Base-by-base conservation (phyloP, 2,888 invertebrate species). In the Neoscelio sp. region DNA sequence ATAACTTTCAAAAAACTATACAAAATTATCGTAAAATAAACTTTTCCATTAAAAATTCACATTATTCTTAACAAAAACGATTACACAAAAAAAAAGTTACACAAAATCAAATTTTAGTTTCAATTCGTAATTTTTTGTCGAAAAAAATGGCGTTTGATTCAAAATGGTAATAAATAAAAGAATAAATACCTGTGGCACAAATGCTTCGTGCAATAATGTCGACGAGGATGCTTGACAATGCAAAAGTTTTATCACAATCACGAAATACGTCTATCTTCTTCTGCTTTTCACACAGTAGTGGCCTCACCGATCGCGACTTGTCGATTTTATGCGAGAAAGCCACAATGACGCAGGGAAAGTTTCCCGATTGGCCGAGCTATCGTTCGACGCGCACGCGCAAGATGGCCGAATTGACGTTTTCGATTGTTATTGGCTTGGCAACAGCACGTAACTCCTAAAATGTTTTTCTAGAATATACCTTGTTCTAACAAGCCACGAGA, bases 151-250 rank as follows among this genome's bases (percentile, higher is more conserved):
- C n/a, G n/a, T n/a, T n/a, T n/a, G n/a, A n/a, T n/a, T n/a, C n/a
- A n/a, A n/a, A n/a, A n/a, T n/a, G n/a, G n/a, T n/a, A n/a, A n/a
- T n/a, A n/a, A n/a, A n/a, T n/a, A n/a, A n/a, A n/a, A n/a, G n/a
- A n/a, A n/a, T n/a, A n/a, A n/a, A n/a, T 85, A 58, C 58, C 58
- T 17, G 12, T 58, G 40, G n/a, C 17, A 40, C 42, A 58, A 58
- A 58, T 28, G 58, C 58, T 58, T 40, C 58, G 35, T 17, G 28
- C 42, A 54, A 26, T 26, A n/a, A 58, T 28, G 38, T 28, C 8
- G 28, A 42, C 10, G 8, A 17, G 28, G 13, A 18, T 10, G 23
- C 10, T 33, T 33, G n/a, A n/a, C 6, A 28, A 15, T 15, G 33
- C 2, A 18, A 42, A 28, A 17, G 10, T n/a, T 40, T 1, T 5